Conservation (phyloP, 2,797 vertebrate species). For the Phyllotis vaccarum region DNA sequence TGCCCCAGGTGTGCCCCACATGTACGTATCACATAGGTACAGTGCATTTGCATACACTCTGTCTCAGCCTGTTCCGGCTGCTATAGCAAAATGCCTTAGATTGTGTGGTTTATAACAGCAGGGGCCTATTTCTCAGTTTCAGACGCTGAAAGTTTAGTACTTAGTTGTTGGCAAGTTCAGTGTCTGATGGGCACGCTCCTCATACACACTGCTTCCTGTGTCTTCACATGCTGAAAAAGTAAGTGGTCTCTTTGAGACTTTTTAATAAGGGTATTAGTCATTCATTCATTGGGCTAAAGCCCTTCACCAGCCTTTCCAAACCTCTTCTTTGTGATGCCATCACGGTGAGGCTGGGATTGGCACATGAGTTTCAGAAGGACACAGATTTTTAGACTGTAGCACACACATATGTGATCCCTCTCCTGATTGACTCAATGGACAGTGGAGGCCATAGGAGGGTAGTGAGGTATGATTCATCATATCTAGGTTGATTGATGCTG, state of each 20-base stretch:
- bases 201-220: not conserved
- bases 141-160: not conserved
- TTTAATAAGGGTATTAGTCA: not conserved
- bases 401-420: not conserved
- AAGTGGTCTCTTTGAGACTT: not conserved
- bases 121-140: not conserved
- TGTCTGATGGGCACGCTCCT: not conserved
- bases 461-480: not conserved
- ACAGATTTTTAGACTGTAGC: not conserved
- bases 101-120: not conserved
- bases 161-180: not conserved
- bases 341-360: not conserved
- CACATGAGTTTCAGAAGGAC: not conserved
- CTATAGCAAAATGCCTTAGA: not conserved
- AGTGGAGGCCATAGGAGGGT: not conserved
- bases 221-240: not conserved
- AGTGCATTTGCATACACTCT: not conserved
- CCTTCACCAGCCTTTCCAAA: not conserved
- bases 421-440: not conserved
- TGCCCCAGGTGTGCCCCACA: not conserved
- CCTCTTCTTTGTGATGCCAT: not conserved
- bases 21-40: not conserved
- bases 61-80: not conserved
- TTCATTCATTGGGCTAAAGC: not conserved
- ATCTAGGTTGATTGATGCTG: not conserved